Conservation (phyloP, 92 coral and sea anemone genomes). For the Porites lobata region DNA sequence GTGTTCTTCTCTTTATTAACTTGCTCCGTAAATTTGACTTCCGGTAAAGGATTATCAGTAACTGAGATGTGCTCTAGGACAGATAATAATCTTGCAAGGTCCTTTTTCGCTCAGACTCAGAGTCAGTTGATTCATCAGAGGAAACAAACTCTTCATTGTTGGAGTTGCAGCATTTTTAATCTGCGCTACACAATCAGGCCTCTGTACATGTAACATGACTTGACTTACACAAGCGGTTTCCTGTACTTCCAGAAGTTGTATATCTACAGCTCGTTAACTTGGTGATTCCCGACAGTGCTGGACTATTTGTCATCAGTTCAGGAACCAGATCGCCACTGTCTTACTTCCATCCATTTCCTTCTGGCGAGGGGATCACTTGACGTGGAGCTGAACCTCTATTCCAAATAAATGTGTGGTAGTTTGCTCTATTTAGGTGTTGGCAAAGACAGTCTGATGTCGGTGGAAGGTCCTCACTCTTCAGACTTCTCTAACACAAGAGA, state of each 20-base stretch:
- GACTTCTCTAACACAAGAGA: slow-evolving; percentile 61
- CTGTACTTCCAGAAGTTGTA: slow-evolving; percentile 52
- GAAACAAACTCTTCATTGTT: slow-evolving; percentile 34
- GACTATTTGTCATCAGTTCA: slow-evolving; percentile 64
- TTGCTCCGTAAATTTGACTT: too few relatives aligned
- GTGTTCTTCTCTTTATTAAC: too few relatives aligned
- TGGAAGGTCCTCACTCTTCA: slow-evolving; percentile 63
- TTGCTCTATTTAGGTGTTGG: slow-evolving; percentile 61
- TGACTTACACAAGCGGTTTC: slow-evolving; percentile 65
- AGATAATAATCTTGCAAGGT: too few relatives aligned
- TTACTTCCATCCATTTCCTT: slow-evolving; percentile 67
- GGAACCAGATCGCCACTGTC: slow-evolving; percentile 53
- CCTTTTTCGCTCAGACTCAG: slow-evolving; percentile 27
- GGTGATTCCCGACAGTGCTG: slow-evolving; percentile 60
- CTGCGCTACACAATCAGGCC: slow-evolving; percentile 73
- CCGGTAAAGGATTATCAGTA: too few relatives aligned
- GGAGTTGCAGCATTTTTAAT: slow-evolving; percentile 44
- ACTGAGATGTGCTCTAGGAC: too few relatives aligned
- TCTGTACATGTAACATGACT: slow-evolving; percentile 71
- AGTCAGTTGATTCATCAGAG: slow-evolving; percentile 47
- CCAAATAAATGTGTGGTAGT: slow-evolving; percentile 67
- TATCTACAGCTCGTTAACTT: slow-evolving; percentile 65
- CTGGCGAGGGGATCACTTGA: slow-evolving; percentile 67
- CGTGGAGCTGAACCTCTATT: slow-evolving; percentile 59
- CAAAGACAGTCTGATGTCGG: slow-evolving; percentile 59